phyloP scores from a whole-genome alignment of 2,113 vertebrate species.

The Aspiorhynchus laticeps region DNA sequence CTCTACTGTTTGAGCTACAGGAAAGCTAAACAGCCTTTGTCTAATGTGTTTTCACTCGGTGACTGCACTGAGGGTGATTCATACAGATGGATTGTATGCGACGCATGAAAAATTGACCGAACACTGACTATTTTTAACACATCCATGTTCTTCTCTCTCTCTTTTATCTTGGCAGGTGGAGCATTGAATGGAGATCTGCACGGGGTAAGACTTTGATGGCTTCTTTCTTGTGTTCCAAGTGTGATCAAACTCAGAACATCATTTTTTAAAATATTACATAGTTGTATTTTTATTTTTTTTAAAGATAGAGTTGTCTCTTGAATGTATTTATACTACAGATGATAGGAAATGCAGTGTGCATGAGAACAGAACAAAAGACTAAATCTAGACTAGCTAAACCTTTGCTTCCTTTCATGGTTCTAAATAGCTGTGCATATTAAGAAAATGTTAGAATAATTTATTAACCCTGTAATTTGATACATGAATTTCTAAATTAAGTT shows the following conservation, averaged over 20 bases:
- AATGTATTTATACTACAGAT: neutral
- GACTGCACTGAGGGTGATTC: neutral
- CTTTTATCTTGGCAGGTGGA: slow-evolving; percentile 70
- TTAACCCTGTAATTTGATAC: neutral
- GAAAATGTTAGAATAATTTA: too few relatives aligned
- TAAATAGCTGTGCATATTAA: neutral
- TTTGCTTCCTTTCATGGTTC: neutral
- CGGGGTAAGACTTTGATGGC: slow-evolving; percentile 70
- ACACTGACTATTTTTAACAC: slow-evolving; percentile 25
- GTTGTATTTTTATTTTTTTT: neutral
- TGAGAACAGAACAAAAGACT: neutral
- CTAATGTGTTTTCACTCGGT: neutral
- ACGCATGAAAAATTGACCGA: neutral
- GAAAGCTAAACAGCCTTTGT: neutral
- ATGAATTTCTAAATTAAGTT: neutral
- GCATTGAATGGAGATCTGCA: slow-evolving; percentile 85
- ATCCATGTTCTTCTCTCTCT: slow-evolving; percentile 18
- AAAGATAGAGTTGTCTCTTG: neutral
- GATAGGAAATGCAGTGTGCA: neutral
- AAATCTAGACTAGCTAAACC: neutral
- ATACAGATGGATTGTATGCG: neutral
- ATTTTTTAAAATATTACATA: neutral
- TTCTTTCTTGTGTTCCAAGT: neutral
- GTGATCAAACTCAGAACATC: neutral
- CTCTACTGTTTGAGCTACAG: neutral